Evolutionary conservation across 2,113 vertebrate genomes (phyloP), one percentile per base, ranked within the genome.

Genomic region (Megatriorchis doriae): DNA sequence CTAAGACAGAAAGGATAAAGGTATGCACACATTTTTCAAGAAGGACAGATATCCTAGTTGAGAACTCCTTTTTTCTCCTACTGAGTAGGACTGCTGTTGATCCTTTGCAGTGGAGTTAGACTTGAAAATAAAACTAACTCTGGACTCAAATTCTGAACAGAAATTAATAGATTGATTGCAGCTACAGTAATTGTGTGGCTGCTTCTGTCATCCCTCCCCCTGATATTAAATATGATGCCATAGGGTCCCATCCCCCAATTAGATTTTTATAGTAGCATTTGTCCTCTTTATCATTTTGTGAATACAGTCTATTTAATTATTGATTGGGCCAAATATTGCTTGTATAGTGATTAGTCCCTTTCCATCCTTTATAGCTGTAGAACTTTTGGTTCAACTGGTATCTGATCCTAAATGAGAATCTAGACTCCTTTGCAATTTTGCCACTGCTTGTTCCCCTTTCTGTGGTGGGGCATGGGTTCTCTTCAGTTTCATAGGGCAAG

Each of bases 1-100:
- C 74, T 43, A 90, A 97, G 16, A 3, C 91, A 43, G 96, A 96
- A 68, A 90, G 92, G 63, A 96, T 97, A 74, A 98, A 97, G 97
- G 97, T 96, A 63, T 74, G 59, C 68, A 34, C 56, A 50, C 7
- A 6, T 48, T 20, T 68, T 22, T 16, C 10, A 53, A 2, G 52
- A 11, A 50, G 62, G 34, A 31, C 26, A 73, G 16, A 43, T 13
- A 25, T 31, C 32, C 50, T 59, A 55, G 26, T 16, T 63, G 53
- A 36, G 27, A 67, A 78, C 15, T 52, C 48, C 16, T 32, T 34
- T 50, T 50, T 23, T 59, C 48, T 52, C 77, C 23, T n/a, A 13
- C 52, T 17, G 18, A 52, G 68, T 19, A 62, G 50, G 38, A 25
- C 56, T 59, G 63, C 27, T 40, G 19, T 55, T 74, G 43, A 40